phyloP scores from a whole-genome alignment of 2,113 vertebrate genomes.

The Onychorhynchus coronatus region DNA sequence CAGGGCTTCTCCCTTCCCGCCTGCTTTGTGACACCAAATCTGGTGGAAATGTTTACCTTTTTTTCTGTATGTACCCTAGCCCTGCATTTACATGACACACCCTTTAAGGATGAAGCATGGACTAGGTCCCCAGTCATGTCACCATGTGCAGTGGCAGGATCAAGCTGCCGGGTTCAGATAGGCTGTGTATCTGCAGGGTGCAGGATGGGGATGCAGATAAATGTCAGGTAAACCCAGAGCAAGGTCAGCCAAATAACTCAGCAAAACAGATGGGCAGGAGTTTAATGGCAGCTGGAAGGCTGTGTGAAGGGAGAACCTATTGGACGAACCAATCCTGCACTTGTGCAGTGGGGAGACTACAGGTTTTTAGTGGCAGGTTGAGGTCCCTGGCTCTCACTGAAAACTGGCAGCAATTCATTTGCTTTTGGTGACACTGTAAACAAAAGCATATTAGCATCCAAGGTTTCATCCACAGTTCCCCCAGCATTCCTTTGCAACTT shows the following conservation, averaged over 20 bases:
- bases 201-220: neutral
- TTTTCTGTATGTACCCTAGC: neutral
- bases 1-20: neutral
- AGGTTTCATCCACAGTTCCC: neutral
- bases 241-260: neutral
- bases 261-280: neutral
- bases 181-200: neutral
- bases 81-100: neutral
- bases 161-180: neutral
- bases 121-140: fast-evolving
- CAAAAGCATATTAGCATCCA: neutral
- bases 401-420: neutral
- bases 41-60: neutral
- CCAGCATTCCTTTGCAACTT: neutral
- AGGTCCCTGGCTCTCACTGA: neutral
- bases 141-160: neutral
- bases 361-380: neutral
- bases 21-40: neutral
- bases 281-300: neutral
- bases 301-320: neutral
- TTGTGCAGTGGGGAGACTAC: neutral
- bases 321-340: neutral
- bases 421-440: neutral
- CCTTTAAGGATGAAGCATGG: neutral
- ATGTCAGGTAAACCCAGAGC: neutral